These are phyloP conservation scores for Formicarius rufipectus DNA, from an alignment of 2,113 vertebrate genomes.

Conservation along the genomic window DNA sequence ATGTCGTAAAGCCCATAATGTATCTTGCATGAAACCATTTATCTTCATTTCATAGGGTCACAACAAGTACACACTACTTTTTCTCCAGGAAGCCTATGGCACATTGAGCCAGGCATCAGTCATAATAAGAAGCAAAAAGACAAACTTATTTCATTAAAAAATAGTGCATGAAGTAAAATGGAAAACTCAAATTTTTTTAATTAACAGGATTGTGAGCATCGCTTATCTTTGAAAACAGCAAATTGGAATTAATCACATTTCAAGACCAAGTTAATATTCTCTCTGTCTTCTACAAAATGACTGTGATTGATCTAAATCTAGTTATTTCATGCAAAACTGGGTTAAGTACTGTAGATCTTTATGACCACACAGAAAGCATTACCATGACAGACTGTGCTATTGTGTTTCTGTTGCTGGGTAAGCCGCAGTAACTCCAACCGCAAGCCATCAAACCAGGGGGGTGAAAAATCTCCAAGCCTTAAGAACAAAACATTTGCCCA, in stretches of 20 bases:
- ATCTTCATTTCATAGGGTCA: conserved; percentile 72
- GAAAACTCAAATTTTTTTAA: conserved; percentile 52
- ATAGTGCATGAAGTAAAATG: conserved; percentile 46
- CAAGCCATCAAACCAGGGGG: background rate
- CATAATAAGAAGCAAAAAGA: conserved; percentile 51
- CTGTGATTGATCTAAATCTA: conserved; percentile 63
- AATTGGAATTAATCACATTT: conserved; percentile 68
- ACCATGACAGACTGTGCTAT: background rate
- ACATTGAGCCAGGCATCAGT: conserved; percentile 20
- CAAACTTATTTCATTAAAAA: conserved; percentile 64
- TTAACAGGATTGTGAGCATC: conserved; percentile 41
- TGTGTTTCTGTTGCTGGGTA: conserved; percentile 20
- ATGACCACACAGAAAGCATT: conserved; percentile 62
- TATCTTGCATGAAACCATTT: conserved; percentile 66
- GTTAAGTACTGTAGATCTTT: conserved; percentile 59
- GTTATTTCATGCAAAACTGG: conserved; percentile 64
- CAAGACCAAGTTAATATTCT: conserved; percentile 61
- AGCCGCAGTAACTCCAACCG: background rate
- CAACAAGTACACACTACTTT: conserved; percentile 65
- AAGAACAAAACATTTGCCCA: background rate
- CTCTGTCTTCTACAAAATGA: conserved; percentile 44
- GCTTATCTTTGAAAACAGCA: conserved; percentile 62
- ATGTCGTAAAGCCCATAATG: conserved; percentile 67
- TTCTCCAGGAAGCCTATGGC: conserved; percentile 61
- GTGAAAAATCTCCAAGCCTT: background rate